Evolutionary conservation across 2,113 vertebrate genomes (phyloP).

Genomic region (Lagopus leucura): DNA sequence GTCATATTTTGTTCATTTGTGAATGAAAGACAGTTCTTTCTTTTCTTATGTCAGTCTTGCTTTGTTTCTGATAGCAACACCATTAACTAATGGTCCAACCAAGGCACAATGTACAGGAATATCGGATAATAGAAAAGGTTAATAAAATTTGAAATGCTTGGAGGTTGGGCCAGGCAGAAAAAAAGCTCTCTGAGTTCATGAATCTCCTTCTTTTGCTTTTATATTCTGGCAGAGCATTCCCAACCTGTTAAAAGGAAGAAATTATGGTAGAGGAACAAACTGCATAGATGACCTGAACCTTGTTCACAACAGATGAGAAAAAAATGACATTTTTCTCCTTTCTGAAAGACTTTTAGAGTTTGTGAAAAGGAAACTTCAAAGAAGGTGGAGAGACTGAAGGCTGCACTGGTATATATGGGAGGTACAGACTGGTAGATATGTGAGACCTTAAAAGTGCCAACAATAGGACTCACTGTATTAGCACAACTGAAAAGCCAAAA

Average conservation of each 20-base stretch:
- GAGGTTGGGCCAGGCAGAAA: background rate
- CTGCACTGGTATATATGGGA: background rate
- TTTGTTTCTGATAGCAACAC: background rate
- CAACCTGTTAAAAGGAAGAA: background rate
- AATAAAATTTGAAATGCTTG: background rate
- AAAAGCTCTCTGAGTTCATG: background rate
- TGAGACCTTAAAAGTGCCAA: background rate
- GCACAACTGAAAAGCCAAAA: background rate
- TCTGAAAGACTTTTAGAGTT: background rate
- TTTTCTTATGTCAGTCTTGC: background rate
- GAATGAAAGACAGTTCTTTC: background rate
- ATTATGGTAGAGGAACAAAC: background rate
- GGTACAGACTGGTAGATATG: background rate
- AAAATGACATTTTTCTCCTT: background rate
- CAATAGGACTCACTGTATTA: background rate
- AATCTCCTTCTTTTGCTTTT: background rate
- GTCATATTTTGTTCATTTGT: background rate
- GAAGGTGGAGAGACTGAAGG: background rate
- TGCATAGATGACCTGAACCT: background rate
- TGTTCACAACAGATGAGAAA: background rate
- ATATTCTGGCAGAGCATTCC: background rate
- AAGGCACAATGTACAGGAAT: background rate
- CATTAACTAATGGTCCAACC: background rate
- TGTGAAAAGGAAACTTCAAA: background rate
- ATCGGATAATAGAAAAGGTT: background rate